Conservation (phyloP, 2,888 invertebrate genomes). For the Caenorhabditis virilis region DNA sequence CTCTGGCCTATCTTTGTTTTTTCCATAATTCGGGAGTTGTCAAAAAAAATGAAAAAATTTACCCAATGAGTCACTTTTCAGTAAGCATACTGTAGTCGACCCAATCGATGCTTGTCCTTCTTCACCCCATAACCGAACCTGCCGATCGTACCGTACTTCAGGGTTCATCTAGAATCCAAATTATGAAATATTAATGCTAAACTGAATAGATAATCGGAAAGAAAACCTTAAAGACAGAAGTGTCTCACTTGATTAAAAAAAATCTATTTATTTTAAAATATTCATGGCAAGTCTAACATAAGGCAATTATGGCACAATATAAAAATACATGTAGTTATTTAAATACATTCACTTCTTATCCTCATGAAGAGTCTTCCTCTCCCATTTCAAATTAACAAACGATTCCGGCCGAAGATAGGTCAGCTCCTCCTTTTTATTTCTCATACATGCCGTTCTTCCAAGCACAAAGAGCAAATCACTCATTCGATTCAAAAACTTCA, state of each 20-base stretch:
- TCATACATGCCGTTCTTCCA: slow-evolving; percentile 58
- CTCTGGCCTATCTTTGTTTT: background rate
- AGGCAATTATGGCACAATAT: too few relatives aligned
- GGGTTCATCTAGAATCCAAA: slow-evolving; percentile 3
- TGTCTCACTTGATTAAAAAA: too few relatives aligned
- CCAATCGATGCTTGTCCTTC: slow-evolving; percentile 91
- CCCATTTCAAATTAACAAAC: slow-evolving; percentile 49
- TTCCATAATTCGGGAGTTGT: too few relatives aligned
- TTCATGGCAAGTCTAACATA: too few relatives aligned
- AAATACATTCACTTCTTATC: slow-evolving; percentile 9
- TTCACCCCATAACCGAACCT: slow-evolving; percentile 92
- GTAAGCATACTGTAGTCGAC: slow-evolving; percentile 85
- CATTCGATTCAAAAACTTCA: slow-evolving; percentile 76
- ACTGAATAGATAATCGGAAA: background rate
- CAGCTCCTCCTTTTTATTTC: slow-evolving; percentile 45
- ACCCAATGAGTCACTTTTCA: slow-evolving; percentile 70
- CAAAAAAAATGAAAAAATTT: too few relatives aligned
- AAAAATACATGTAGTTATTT: background rate
- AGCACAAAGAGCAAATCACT: slow-evolving; percentile 61
- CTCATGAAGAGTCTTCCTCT: slow-evolving; percentile 36
- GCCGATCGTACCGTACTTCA: slow-evolving; percentile 76
- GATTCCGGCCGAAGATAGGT: slow-evolving; percentile 50
- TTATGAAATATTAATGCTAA: background rate
- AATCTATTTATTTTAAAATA: too few relatives aligned
- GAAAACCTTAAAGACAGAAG: background rate